phyloP scores from a whole-genome alignment of 2,113 vertebrate species.

The Bujurquina vittata region DNA sequence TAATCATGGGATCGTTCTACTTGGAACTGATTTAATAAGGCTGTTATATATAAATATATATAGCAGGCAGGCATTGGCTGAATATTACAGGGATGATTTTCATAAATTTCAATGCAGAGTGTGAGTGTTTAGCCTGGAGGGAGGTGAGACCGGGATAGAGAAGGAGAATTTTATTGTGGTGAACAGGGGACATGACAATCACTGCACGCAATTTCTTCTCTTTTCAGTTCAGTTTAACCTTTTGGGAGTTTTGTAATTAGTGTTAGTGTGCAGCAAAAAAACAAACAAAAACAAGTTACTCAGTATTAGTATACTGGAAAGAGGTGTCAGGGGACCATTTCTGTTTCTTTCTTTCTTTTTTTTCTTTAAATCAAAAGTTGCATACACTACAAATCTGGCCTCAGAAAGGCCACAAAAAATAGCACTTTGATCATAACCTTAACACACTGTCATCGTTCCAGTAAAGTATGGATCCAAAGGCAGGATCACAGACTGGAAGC shows the following conservation, averaged over 20 bases:
- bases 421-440: background rate
- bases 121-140: conserved; percentile 67
- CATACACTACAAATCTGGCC: background rate
- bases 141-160: conserved; percentile 69
- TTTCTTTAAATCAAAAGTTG: background rate
- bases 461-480: no score
- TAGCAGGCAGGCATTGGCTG: conserved; percentile 76
- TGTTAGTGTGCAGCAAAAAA: background rate
- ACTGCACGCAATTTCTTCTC: background rate
- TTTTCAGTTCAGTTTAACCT: conserved; percentile 20
- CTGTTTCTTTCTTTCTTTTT: background rate
- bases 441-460: background rate
- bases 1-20: conserved; percentile 83
- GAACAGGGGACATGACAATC: conserved; percentile 29
- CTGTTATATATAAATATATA: conserved; percentile 83
- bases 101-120: conserved; percentile 88
- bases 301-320: background rate
- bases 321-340: background rate
- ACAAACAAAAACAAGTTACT: conserved; percentile 8
- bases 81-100: conserved; percentile 90
- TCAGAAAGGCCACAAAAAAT: background rate
- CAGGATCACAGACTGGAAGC: no score
- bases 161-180: conserved; percentile 52
- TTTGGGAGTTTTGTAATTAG: conserved; percentile 6
- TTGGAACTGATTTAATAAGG: conserved; percentile 92